Evolutionary conservation across 2,113 vertebrate species (phyloP), one percentile per base, ranked within the genome.

Genomic region (Drymodes brunneopygia): DNA sequence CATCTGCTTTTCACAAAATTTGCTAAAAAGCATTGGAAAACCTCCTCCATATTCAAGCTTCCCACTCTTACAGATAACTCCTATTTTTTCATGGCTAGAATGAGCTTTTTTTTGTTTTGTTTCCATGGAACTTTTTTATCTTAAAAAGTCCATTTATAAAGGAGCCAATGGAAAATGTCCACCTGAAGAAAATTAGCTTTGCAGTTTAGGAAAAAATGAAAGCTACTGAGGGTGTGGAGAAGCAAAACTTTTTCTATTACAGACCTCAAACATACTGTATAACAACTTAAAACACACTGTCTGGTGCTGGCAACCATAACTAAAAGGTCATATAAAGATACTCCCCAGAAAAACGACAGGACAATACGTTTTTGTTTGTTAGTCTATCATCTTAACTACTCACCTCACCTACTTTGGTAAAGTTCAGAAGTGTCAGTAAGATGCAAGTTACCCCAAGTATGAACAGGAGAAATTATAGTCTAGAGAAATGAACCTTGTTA

Each of bases 1-100:
- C 71, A 87, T 90, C 75, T 90, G 70, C 44, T 85, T 92, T 96
- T 91, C 58, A 77, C 7, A 93, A 92, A 92, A 88, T 72, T 92
- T 82, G 61, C 40, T 72, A 92, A 93, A 85, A 73, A 80, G n/a
- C 16, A 35, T 13, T 25, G 13, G 25, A 75, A 88, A 67, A 3
- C 7, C 9, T 91, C 38, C 20, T 74, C 29, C 54, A 57, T 35
- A 11, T 19, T 80, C 64, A 88, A 83, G 35, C 70, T 93, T 86
- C 51, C 42, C 14, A 72, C 35, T 92, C 54, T 58, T 50, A 73
- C 8, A 77, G 33, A 58, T 61, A 83, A 81, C 36, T 83, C 51
- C 33, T 81, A 35, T 87, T 74, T 61, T 81, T 92, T 89, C 33
- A 48, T 1, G 0, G 61, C 16, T 73, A 73, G 53, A 75, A 93